These are phyloP conservation scores for Pherbina coryleti DNA, from an alignment of 2,888 invertebrate genomes.

Conservation along the genomic window DNA sequence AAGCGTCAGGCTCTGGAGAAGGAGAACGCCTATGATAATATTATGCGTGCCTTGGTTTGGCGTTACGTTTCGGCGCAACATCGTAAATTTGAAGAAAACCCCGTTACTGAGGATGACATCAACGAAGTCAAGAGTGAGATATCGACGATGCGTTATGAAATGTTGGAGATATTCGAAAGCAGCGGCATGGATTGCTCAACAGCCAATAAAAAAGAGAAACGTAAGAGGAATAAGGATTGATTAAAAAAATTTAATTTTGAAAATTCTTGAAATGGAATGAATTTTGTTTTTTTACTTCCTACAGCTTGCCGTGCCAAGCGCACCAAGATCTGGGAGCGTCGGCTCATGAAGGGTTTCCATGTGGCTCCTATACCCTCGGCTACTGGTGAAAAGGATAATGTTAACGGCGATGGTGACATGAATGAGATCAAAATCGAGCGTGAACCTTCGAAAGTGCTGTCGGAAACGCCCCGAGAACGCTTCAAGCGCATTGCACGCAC, in stretches of 20 bases:
- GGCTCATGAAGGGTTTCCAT: constrained; percentile 89
- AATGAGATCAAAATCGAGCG: constrained; percentile 63
- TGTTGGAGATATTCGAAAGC: constrained; percentile 87
- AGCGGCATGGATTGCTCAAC: constrained; percentile 89
- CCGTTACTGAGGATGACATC: constrained; percentile 93
- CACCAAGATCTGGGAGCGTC: constrained; percentile 88
- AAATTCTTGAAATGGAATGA: not conserved
- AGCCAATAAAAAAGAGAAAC: constrained; percentile 80
- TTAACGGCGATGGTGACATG: constrained; percentile 63
- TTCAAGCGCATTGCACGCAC: constrained; percentile 82
- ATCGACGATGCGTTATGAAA: constrained; percentile 90
- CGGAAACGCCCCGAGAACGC: constrained; percentile 73
- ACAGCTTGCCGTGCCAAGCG: constrained; percentile 80
- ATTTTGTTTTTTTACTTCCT: not conserved
- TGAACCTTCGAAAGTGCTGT: constrained; percentile 54
- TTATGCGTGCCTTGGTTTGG: constrained; percentile 93
- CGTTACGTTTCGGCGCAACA: constrained; percentile 92
- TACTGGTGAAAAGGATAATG: constrained; percentile 72
- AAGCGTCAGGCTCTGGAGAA: constrained; percentile 75
- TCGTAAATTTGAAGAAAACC: constrained; percentile 83
- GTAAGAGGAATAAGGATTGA: constrained; percentile 69
- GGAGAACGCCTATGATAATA: constrained; percentile 81
- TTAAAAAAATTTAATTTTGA: not conserved
- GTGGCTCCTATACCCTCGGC: constrained; percentile 77
- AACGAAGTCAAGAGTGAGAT: constrained; percentile 96